A percentile compares a stretch with the other conserved stretches of the same genome.
Evolutionary conservation across 2,797 vertebrate species (phyloP).

Genomic region (Spinibarbus caldwelli): DNA sequence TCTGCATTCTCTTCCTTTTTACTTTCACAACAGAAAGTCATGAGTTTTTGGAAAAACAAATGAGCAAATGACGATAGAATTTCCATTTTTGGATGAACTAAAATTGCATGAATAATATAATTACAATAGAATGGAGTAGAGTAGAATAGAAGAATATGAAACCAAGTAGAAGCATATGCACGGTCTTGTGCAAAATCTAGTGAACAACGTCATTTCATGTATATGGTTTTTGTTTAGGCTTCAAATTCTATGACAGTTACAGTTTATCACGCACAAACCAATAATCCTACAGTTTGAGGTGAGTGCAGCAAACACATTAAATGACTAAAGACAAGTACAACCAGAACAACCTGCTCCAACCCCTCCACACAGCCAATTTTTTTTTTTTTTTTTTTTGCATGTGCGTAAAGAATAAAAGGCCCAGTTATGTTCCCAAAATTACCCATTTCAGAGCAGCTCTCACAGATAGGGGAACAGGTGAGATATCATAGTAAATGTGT

Average conservation of each 20-base stretch:
- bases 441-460: neutral
- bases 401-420: neutral
- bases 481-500: slow-evolving; percentile 7
- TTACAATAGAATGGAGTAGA: too few relatives aligned
- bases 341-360: slow-evolving; percentile 42
- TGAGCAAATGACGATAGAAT: neutral
- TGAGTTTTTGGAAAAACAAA: neutral
- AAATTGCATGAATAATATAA: too few relatives aligned
- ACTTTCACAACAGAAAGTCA: neutral
- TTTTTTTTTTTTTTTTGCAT: neutral
- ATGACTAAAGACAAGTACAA: slow-evolving; percentile 44
- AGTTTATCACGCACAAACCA: neutral
- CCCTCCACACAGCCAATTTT: slow-evolving; percentile 1
- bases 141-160: too few relatives aligned
- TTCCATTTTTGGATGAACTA: neutral
- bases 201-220: neutral
- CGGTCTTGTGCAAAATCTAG: neutral
- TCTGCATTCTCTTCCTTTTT: neutral
- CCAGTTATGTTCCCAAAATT: neutral
- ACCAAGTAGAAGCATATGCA: neutral
- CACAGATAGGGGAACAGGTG: slow-evolving; percentile 38
- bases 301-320: neutral
- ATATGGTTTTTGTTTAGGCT: neutral
- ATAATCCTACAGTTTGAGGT: neutral
- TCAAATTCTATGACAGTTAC: neutral